Percentiles rank a stretch among this genome's conserved stretches.
Conservation (phyloP, 2,113 vertebrate genomes). For the Sceloporus undulatus region DNA sequence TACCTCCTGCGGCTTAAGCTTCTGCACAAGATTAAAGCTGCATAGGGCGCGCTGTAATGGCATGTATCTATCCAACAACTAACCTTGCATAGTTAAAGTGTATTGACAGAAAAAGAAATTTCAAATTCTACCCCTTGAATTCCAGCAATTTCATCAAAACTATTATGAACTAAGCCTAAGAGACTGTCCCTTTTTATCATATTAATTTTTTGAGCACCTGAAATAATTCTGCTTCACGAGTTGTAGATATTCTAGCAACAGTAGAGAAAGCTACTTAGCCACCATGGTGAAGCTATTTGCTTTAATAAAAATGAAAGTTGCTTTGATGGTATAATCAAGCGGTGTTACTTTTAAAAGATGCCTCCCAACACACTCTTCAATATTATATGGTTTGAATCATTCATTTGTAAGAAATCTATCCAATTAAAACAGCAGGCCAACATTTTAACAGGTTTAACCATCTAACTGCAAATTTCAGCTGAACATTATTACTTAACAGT, state of each 20-base stretch:
- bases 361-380: not conserved
- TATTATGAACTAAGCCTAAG: not conserved
- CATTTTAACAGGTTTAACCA: not conserved
- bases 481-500: not conserved
- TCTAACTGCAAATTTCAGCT: not conserved
- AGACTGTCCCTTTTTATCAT: not conserved
- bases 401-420: not conserved
- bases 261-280: not conserved
- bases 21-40: no score
- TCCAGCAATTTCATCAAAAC: not conserved
- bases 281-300: not conserved
- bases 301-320: not conserved
- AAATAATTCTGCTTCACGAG: not conserved
- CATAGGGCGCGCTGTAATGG: not conserved
- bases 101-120: not conserved
- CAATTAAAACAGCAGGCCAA: not conserved
- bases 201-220: not conserved
- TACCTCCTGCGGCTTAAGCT: no score
- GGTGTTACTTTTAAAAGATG: no score
- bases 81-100: no score
- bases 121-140: not conserved
- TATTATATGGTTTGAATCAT: not conserved
- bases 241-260: not conserved
- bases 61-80: not conserved
- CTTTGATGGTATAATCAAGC: no score